Evolutionary conservation across 2,888 invertebrate species (phyloP).

Genomic region (Rotaria sp.): DNA sequence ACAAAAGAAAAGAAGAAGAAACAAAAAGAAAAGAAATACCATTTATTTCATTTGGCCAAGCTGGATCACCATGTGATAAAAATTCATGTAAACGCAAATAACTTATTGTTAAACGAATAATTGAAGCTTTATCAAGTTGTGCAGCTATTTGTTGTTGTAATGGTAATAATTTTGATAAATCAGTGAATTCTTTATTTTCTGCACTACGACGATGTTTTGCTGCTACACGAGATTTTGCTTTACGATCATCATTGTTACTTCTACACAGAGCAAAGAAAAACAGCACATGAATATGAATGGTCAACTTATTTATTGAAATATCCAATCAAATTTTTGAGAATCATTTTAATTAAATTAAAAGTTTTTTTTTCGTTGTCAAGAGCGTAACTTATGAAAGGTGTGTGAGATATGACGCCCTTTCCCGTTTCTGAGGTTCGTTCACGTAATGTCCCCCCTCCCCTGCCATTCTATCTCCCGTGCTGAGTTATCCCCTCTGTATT

Average conservation of each 20-base stretch:
- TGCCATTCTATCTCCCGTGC: too few species aligned
- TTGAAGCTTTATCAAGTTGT: conserved; percentile 41
- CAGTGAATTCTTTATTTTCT: conserved; percentile 41
- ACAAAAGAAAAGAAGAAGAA: neutral
- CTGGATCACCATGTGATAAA: conserved; percentile 24
- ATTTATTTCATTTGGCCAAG: neutral
- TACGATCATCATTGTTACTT: conserved; percentile 2
- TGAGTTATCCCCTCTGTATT: too few species aligned
- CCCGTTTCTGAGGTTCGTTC: too few species aligned
- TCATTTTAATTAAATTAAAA: too few species aligned
- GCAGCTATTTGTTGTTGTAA: conserved; percentile 41
- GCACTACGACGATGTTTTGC: conserved; percentile 40
- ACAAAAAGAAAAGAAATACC: neutral
- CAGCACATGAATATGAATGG: neutral
- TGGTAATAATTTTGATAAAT: conserved; percentile 41
- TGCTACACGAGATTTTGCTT: conserved; percentile 41
- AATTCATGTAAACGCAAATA: conserved; percentile 36
- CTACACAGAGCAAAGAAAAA: neutral
- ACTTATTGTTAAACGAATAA: conserved; percentile 41
- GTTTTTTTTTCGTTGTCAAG: too few species aligned
- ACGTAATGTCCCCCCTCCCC: too few species aligned
- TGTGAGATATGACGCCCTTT: too few species aligned
- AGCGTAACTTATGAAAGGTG: too few species aligned
- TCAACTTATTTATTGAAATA: neutral
- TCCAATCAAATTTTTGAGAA: neutral